Evolutionary conservation across 2,797 vertebrate genomes (phyloP).

Genomic region (Enteromius trimaculatus): DNA sequence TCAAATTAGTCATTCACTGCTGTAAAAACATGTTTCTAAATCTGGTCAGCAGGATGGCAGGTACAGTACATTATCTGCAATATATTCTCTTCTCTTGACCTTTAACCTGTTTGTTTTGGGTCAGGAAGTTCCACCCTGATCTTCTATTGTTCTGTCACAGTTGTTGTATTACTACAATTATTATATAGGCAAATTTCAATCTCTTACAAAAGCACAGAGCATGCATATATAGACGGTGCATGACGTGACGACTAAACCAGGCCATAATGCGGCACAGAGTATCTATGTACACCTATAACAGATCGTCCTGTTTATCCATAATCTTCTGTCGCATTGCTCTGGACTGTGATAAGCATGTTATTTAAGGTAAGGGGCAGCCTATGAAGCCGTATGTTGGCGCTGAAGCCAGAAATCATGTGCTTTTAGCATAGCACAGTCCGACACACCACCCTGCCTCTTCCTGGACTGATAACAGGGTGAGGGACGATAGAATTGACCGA

Average conservation of each 20-base stretch:
- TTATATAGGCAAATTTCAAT: conserved; percentile 56
- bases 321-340: conserved; percentile 32
- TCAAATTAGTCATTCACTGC: not conserved
- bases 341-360: conserved; percentile 31
- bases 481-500: conserved; percentile 65
- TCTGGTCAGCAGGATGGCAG: conserved; percentile 45
- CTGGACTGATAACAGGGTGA: conserved; percentile 79
- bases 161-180: conserved; percentile 66
- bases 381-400: conserved; percentile 39
- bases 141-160: conserved; percentile 74
- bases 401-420: conserved; percentile 61
- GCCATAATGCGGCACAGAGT: conserved; percentile 22
- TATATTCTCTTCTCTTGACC: conserved; percentile 66
- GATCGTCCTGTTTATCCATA: conserved; percentile 48
- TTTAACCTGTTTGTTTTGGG: conserved; percentile 75
- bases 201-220: conserved; percentile 36
- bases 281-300: conserved; percentile 48
- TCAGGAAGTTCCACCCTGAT: conserved; percentile 82
- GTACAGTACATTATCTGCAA: conserved; percentile 54
- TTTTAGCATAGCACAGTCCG: conserved; percentile 60
- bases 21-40: conserved; percentile 47
- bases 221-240: conserved; percentile 23
- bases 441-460: conserved; percentile 75
- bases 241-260: conserved; percentile 44
- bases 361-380: conserved; percentile 43